These are phyloP conservation scores for Zosterops lateralis DNA, from an alignment of 2,113 vertebrate genomes.

Conservation along the genomic window DNA sequence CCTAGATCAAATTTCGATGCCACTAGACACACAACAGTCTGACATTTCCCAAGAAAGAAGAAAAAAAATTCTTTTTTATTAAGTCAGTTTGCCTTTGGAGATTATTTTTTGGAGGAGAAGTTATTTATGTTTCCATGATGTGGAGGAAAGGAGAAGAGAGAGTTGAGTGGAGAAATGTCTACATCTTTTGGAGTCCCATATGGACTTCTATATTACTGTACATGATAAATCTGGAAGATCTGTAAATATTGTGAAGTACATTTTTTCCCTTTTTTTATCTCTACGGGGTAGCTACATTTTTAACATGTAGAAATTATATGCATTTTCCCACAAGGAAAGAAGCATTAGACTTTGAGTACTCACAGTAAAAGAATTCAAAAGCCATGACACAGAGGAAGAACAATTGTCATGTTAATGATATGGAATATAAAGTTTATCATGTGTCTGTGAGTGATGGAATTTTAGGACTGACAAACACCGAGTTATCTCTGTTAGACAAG, in stretches of 20 bases:
- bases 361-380: constrained; percentile 6
- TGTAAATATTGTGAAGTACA: not conserved
- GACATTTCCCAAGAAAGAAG: not conserved
- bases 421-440: not conserved
- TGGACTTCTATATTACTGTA: not conserved
- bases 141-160: not conserved
- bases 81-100: not conserved
- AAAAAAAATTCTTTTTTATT: not conserved
- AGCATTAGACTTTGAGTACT: not conserved
- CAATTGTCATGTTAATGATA: not conserved
- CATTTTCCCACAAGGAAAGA: not conserved
- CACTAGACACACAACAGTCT: not conserved
- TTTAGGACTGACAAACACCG: not conserved
- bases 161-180: not conserved
- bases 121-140: not conserved
- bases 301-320: not conserved
- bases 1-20: not conserved
- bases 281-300: not conserved
- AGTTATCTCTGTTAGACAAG: not conserved
- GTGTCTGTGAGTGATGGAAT: not conserved
- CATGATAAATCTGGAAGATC: not conserved
- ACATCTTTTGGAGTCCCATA: not conserved
- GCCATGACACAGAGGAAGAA: not conserved
- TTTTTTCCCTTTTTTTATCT: accelerated
- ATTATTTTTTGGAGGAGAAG: not conserved